Percentiles rank a stretch among this genome's conserved stretches.
Conservation (phyloP, 2,888 invertebrate genomes). For the Rotaria magnacalcarata region DNA sequence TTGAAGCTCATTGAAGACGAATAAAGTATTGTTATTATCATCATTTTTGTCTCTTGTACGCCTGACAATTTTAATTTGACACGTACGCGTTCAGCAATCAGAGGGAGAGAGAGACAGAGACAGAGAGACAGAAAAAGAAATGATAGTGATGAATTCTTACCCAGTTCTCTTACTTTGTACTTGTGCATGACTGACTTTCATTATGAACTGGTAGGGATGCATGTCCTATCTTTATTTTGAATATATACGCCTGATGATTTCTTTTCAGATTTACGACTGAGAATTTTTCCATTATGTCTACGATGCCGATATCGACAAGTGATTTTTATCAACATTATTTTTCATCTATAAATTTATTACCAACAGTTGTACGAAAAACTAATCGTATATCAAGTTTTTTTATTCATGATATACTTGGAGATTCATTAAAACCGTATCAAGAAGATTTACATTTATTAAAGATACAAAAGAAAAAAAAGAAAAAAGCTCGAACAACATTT, state of each 20-base stretch:
- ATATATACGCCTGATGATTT: not conserved
- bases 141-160: not conserved
- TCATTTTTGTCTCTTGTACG: not conserved
- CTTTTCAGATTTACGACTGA: too few species aligned
- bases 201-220: too few species aligned
- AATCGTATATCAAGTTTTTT: not conserved
- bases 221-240: not conserved
- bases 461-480: constrained; percentile 54
- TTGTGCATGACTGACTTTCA: too few species aligned
- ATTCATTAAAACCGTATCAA: not conserved
- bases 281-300: not conserved
- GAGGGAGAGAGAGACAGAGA: not conserved
- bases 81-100: not conserved
- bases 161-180: too few species aligned
- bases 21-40: not conserved
- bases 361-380: not conserved
- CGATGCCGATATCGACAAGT: not conserved
- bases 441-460: not conserved
- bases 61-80: not conserved
- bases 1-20: not conserved
- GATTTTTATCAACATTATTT: not conserved
- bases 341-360: not conserved
- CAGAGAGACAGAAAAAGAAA: not conserved
- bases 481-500: constrained; percentile 85
- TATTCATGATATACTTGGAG: constrained; percentile 3